Conservation (phyloP, 2,888 invertebrate genomes). For the Lepidocyrtinus sp. region DNA sequence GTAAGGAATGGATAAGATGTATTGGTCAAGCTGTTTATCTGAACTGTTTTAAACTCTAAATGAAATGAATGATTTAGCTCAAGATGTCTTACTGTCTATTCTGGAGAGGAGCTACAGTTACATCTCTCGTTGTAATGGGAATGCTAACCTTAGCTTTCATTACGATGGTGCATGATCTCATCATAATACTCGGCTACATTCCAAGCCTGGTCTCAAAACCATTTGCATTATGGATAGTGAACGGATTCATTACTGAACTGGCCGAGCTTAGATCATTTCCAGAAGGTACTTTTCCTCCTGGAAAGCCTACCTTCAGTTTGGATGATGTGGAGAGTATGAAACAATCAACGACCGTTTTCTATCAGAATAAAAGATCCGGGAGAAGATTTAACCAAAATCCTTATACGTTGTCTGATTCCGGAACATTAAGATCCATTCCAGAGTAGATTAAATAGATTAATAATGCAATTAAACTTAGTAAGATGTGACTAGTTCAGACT, state of each 20-base stretch:
- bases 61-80: too few relatives aligned
- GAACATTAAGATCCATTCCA: constrained; percentile 37
- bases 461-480: too few relatives aligned
- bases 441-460: too few relatives aligned
- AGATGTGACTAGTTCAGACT: too few relatives aligned
- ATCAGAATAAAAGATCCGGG: constrained; percentile 26
- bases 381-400: not conserved
- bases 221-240: constrained; percentile 52
- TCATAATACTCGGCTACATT: constrained; percentile 47
- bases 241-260: constrained; percentile 48
- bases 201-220: constrained; percentile 57
- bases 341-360: constrained; percentile 42
- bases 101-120: constrained; percentile 53
- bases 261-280: constrained; percentile 25
- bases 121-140: constrained; percentile 46
- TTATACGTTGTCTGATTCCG: constrained; percentile 14
- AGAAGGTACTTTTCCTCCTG: constrained; percentile 18
- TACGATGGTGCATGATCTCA: constrained; percentile 37
- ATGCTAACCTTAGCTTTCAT: constrained; percentile 53
- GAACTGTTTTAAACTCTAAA: not conserved
- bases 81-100: constrained; percentile 48
- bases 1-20: too few relatives aligned
- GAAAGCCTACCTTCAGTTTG: constrained; percentile 48
- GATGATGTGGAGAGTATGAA: constrained; percentile 35
- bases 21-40: too few relatives aligned